Base-by-base conservation (phyloP, 2,113 vertebrate genomes). In the Phoxinus phoxinus region DNA sequence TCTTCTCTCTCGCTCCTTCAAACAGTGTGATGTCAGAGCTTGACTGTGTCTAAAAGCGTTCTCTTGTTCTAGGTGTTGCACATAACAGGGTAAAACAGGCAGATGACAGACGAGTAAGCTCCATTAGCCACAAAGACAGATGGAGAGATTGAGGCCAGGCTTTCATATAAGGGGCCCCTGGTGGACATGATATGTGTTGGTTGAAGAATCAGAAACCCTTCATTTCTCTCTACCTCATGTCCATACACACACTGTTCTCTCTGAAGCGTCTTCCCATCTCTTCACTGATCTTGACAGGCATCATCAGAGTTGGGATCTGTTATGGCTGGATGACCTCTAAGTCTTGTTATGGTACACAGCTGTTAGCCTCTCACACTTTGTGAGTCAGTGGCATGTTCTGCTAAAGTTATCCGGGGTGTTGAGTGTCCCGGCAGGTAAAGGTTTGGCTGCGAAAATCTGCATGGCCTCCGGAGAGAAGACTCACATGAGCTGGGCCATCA, bases 1-100 rank as follows among this genome's bases (percentile, higher is more conserved):
- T 51, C 48, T 76, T 51, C 61, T 48, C 79, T 12, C 44, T 71
- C 44, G 58, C 11, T 12, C 61, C 67, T 71, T 71, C 67, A 71
- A 35, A 82, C 63, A 35, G 25, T 69, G 79, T 81, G 80, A 82
- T 82, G 80, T 69, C 67, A 83, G 81, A 72, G 67, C 65, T 83
- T 53, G 72, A 72, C 67, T 35, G 13, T 37, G 81, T 83, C 81
- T 83, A 72, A 83, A 83, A 83, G 81, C 67, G 48, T 83, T 83
- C 67, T 72, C 81, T 56, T 83, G 81, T 83, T 83, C 65, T 35
- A 56, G 48, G 67, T 72, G 67, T 56, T 81, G 41, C 79, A 67
- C 61, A 81, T 46, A 81, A 81, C 59, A 46, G 37, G 81, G 81
- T 56, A 35, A 83, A 72, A 83, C 63, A 72, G 30, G 59, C 59